Evolutionary conservation across 2,888 invertebrate genomes (phyloP).

Genomic region (Tyria jacobaeae): DNA sequence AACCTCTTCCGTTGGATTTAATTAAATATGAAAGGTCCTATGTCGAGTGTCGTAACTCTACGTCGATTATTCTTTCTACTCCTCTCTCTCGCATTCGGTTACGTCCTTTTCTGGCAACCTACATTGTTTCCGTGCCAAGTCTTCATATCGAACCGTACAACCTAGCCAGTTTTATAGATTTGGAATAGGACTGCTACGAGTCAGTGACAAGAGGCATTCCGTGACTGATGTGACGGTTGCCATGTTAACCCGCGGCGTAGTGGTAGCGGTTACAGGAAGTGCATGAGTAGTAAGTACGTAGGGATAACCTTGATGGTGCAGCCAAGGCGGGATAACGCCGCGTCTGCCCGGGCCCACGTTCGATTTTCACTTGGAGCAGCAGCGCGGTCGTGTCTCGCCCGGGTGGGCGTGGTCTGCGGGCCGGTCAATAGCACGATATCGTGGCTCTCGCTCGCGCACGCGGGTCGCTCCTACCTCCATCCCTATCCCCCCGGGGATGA

Average conservation of each 20-base stretch:
- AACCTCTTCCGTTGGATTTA: constrained; percentile 61
- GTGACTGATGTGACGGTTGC: constrained; percentile 43
- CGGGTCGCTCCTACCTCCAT: constrained; percentile 54
- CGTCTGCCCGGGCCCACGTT: constrained; percentile 85
- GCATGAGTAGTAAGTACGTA: constrained; percentile 68
- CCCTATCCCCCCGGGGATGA: constrained; percentile 82
- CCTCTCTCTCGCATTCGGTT: constrained; percentile 69
- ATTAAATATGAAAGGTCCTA: constrained; percentile 70
- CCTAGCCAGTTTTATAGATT: constrained; percentile 72
- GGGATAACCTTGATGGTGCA: constrained; percentile 81
- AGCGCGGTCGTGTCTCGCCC: constrained; percentile 83
- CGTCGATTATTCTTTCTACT: constrained; percentile 67
- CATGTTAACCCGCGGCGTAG: constrained; percentile 37
- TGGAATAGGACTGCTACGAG: constrained; percentile 52
- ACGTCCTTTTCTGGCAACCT: constrained; percentile 79
- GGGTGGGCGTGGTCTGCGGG: constrained; percentile 85
- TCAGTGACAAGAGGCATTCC: constrained; percentile 41
- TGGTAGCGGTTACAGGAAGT: constrained; percentile 62
- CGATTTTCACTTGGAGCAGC: constrained; percentile 86
- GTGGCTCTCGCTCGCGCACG: constrained; percentile 69
- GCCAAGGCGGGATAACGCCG: constrained; percentile 67
- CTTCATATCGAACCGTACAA: constrained; percentile 74
- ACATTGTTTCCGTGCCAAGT: constrained; percentile 79
- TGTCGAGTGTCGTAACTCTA: constrained; percentile 64
- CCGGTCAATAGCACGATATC: constrained; percentile 85